Evolutionary conservation across 1,140 invertebrate species (phyloP).

Genomic region (Eulimnadia texana): DNA sequence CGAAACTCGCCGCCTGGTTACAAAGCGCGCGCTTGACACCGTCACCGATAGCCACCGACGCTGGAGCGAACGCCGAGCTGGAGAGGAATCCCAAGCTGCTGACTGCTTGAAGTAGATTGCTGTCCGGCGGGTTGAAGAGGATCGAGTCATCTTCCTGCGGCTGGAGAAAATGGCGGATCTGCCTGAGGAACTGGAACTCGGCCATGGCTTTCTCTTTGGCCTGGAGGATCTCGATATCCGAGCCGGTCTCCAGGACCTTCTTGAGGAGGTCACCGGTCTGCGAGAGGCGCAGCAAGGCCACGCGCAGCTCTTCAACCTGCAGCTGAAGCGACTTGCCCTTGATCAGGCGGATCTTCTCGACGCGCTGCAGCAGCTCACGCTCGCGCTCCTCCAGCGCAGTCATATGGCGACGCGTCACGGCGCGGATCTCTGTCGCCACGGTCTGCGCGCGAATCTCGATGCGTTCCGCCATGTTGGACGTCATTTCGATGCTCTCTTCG

Average conservation of each 20-base stretch:
- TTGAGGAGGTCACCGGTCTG: slow-evolving; percentile 49
- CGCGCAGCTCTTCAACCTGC: slow-evolving; percentile 50
- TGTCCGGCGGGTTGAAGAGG: slow-evolving; percentile 39
- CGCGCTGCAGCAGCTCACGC: slow-evolving; percentile 52
- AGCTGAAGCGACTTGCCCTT: slow-evolving; percentile 53
- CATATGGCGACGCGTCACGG: slow-evolving; percentile 46
- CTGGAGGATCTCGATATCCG: slow-evolving; percentile 51
- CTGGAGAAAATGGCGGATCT: slow-evolving; percentile 29
- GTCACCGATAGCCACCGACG: slow-evolving; percentile 35
- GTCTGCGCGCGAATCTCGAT: slow-evolving; percentile 48
- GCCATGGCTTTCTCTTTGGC: slow-evolving; percentile 50
- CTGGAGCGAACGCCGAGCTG: slow-evolving; percentile 41
- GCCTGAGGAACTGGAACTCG: slow-evolving; percentile 55
- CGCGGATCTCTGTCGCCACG: slow-evolving; percentile 51
- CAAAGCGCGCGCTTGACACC: slow-evolving; percentile 32
- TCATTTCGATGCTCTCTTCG: slow-evolving; percentile 40
- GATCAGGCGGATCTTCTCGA: slow-evolving; percentile 57
- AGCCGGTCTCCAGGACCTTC: slow-evolving; percentile 36
- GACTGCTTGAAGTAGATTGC: slow-evolving; percentile 33
- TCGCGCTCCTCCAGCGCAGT: slow-evolving; percentile 61
- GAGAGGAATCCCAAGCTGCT: slow-evolving; percentile 35
- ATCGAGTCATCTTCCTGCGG: slow-evolving; percentile 41
- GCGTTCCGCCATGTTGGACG: slow-evolving; percentile 47
- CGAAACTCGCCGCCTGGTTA: slow-evolving; percentile 30
- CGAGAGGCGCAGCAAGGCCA: slow-evolving; percentile 45